Conservation (phyloP, 2,113 vertebrate species). For the Larimichthys crocea region DNA sequence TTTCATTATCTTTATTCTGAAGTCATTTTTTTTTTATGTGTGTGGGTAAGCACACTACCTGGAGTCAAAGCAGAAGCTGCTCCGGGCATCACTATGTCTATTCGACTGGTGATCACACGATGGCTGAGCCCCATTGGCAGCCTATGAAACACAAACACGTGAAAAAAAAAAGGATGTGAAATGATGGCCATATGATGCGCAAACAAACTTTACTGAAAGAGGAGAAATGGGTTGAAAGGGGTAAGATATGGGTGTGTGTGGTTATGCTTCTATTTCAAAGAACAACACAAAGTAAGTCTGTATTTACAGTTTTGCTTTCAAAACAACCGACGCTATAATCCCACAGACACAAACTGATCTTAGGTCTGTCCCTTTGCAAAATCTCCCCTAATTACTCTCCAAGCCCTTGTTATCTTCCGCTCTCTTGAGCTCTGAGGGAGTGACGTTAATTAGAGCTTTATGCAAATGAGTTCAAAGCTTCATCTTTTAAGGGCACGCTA, state of each 20-base stretch:
- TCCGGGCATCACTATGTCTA: slow-evolving; percentile 66
- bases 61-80: slow-evolving; percentile 85
- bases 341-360: slow-evolving; percentile 35
- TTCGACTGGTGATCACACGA: slow-evolving; percentile 78
- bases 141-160: slow-evolving; percentile 47
- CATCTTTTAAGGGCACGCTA: slow-evolving; percentile 51
- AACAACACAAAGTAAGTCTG: not conserved
- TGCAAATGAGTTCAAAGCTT: slow-evolving; percentile 69
- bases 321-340: slow-evolving; percentile 26
- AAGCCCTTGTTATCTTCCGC: slow-evolving; percentile 60
- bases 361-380: slow-evolving; percentile 38
- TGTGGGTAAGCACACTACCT: slow-evolving; percentile 66
- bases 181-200: too few species aligned
- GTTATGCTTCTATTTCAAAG: slow-evolving; percentile 46
- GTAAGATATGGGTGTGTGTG: not conserved
- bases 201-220: not conserved
- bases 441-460: slow-evolving; percentile 77
- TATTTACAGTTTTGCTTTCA: not conserved
- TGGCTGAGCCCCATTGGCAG: slow-evolving; percentile 70
- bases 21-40: not conserved
- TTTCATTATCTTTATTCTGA: not conserved
- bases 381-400: slow-evolving; percentile 62
- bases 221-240: slow-evolving; percentile 6
- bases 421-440: slow-evolving; percentile 65
- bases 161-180: slow-evolving; percentile 8